Conservation (phyloP, 1,140 invertebrate genomes). For the Neuroterus valhalla region DNA sequence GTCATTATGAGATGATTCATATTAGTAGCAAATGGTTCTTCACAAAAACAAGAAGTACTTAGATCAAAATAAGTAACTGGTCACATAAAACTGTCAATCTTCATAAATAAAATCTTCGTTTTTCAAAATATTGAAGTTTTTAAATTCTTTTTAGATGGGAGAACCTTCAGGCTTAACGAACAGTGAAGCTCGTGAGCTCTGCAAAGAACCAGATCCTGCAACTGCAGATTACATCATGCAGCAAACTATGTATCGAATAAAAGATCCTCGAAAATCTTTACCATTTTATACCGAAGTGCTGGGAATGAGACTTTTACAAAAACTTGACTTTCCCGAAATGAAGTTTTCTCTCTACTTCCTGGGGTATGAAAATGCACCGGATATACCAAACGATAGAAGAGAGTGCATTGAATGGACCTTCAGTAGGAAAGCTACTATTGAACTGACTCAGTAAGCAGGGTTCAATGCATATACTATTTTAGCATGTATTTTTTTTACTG, state of each 20-base stretch:
- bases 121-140: neutral
- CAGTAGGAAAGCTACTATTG: conserved; percentile 89
- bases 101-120: too few species aligned
- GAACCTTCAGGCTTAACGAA: conserved; percentile 78
- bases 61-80: too few species aligned
- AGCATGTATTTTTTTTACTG: too few species aligned
- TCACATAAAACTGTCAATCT: too few species aligned
- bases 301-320: conserved; percentile 92
- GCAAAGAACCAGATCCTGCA: conserved; percentile 77
- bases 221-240: conserved; percentile 93
- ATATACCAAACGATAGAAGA: conserved; percentile 82
- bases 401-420: conserved; percentile 87
- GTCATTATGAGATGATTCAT: too few species aligned
- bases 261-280: conserved; percentile 90
- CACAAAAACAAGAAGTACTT: too few species aligned
- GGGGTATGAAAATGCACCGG: conserved; percentile 88
- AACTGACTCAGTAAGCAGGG: conserved; percentile 90
- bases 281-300: conserved; percentile 94
- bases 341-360: conserved; percentile 96
- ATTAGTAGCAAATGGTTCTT: too few species aligned
- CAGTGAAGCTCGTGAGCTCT: conserved; percentile 80
- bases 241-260: conserved; percentile 97
- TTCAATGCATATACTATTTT: neutral
- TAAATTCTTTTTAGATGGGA: conserved; percentile 69
- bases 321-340: conserved; percentile 91